Base-by-base conservation (phyloP, 2,797 vertebrate genomes). In the Smutsia temminckii region DNA sequence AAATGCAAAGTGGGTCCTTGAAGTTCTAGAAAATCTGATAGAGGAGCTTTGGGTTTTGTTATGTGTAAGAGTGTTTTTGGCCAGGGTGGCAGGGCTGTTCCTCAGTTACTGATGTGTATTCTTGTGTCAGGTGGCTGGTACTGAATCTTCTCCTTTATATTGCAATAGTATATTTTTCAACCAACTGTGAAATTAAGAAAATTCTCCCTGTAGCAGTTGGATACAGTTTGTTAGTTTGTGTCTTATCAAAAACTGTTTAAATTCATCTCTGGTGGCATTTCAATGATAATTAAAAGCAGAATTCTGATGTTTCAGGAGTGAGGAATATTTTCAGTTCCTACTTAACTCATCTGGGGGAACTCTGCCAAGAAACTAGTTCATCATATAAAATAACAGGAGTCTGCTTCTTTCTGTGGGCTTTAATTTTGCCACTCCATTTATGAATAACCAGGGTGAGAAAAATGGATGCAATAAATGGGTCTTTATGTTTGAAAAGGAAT, bases 121-220 rank as follows among this genome's bases (percentile, higher is more conserved):
- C 79, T n/a, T 87, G 3, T 18, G 53, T 63, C 2, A 51, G 51
- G 57, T 87, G 77, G 32, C n/a, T 79, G 27, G 89, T 91, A 72
- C 46, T 83, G 3, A 0, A 0, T 77, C 85, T 92, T 80, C 88
- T 94, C 40, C 40, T 86, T 87, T 89, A 21, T 89, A 53, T 72
- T 17, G 21, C 40, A 20, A 17, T 12, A 11, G 63, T 2, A 0
- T 84, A 72, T 97, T 94, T 97, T 96, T 97, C 96, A 98, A 64
- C 72, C 89, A 98, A 96, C 81, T 95, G 66, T 98, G 97, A 98
- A 98, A 98, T 87, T 98, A 89, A 96, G 96, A 46, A 98, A 94
- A 75, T 95, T 96, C 72, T 97, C 89, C 74, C 85, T 97, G 53
- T 69, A 96, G 91, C 89, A 97, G 64, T 97, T 97, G 85, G 81